Base-by-base conservation (phyloP, 2,888 invertebrate species). In the Drosophila meridiana region DNA sequence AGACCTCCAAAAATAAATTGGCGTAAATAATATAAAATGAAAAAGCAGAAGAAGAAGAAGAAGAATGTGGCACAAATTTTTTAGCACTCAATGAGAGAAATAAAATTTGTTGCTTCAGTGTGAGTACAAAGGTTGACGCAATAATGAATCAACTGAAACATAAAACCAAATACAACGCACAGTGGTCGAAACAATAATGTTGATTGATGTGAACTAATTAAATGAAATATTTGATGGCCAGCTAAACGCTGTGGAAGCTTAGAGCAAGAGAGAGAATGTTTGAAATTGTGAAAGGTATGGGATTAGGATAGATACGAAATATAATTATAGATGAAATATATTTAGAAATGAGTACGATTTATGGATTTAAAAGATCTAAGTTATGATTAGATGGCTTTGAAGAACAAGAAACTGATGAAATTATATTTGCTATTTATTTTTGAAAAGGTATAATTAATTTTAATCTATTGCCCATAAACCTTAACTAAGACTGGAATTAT, bases 1-100 rank as follows among this genome's bases (percentile, higher is more conserved):
- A 78, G 72, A 71, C 68, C 56, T 50, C 71, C 59, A 61, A 82
- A 83, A 78, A 84, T 76, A 83, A 86, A 86, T 87, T 78, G 80
- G 55, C 70, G 70, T 75, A 77, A 86, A 85, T 73, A 76, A 81
- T 69, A 74, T 58, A 72, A 9, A 30, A 47, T 56, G 43, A 57
- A 47, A 58, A 26, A 42, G 20, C 20, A 38, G 9, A 4, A 48
- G 30, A 73, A 82, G 75, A 26, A 32, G 50, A 30, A n/a, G 9
- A n/a, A 5, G 48, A 32, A 64, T 62, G 47, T 45, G 82, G 11
- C 53, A 53, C 63, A 72, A 73, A 76, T 83, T 70, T 69, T 69
- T 86, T 71, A 53, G 70, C 58, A 65, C 61, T 59, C 80, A 80
- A 78, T 78, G 73, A 50, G 67, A 80, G 80, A 82, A 42, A 56